Base-by-base conservation (phyloP, 1,140 invertebrate genomes). In the Hyles vespertilio region DNA sequence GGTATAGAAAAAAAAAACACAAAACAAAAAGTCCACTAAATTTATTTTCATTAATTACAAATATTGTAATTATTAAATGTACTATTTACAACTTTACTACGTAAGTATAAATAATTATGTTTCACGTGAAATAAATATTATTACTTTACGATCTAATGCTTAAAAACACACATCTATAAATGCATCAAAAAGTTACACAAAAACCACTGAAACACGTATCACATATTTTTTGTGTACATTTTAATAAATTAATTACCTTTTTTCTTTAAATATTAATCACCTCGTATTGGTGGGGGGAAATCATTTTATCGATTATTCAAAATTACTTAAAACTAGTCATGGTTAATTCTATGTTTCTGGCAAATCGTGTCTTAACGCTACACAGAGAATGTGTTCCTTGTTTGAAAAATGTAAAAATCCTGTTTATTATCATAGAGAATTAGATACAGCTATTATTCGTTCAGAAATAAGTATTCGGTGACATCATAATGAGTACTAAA, bases 21-120 rank as follows among this genome's bases (percentile, higher is more conserved):
- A 11, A 32, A 40, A 11, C 12, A 0, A 59, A 43, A 59, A 56
- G 43, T 57, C 43, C 9, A 32, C 57, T 60, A 60, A 65, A 44
- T 78, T 84, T 80, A 80, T 76, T 80, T 70, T 72, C 58, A 57
- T 36, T 84, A 83, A 83, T 87, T 84, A 84, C 83, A 86, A 83
- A 81, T 81, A 84, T 83, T 82, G 80, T 79, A 78, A 80, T 79
- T 84, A 81, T 63, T 62, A 70, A 58, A 66, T 45, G 77, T 85
- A 85, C 68, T 88, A 88, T 88, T 84, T 88, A 88, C 85, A 88
- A 65, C 70, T 77, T 40, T 2, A 40, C 36, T 69, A 60, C 34
- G 70, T 84, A 77, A 72, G 66, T 79, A 73, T 75, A 75, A 70
- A 82, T 82, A 22, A 22, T 22, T 22, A 22, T 22, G 22, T 22